Conservation (phyloP, 2,888 invertebrate genomes). For the Thumatha senex region DNA sequence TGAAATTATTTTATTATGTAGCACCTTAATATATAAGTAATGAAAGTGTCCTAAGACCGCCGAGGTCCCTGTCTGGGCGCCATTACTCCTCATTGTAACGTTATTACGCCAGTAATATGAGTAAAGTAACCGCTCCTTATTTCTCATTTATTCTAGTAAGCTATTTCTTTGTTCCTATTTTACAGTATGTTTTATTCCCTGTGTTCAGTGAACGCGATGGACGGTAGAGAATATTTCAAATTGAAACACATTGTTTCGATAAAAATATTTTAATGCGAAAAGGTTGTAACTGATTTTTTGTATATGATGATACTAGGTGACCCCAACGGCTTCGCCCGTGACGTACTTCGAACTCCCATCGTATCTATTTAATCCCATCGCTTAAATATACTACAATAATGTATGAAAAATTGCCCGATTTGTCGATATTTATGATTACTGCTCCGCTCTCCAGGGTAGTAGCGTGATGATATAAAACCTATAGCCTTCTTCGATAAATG, state of each 20-base stretch:
- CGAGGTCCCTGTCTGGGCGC: conserved; percentile 29
- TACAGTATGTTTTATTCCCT: conserved; percentile 15
- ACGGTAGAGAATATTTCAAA: not conserved
- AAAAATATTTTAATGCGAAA: not conserved
- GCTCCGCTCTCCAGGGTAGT: too few relatives aligned
- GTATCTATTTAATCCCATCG: too few relatives aligned
- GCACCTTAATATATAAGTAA: conserved; percentile 25
- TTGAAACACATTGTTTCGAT: not conserved
- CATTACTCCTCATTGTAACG: conserved; percentile 36
- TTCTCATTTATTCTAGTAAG: conserved; percentile 36
- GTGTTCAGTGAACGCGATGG: conserved; percentile 3
- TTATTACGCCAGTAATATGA: conserved; percentile 34
- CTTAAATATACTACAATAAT: too few relatives aligned
- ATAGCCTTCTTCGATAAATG: too few relatives aligned
- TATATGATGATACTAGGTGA: too few relatives aligned
- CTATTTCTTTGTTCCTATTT: conserved; percentile 21
- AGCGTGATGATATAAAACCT: too few relatives aligned
- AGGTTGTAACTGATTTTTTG: not conserved
- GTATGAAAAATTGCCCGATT: too few relatives aligned
- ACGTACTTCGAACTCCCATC: too few relatives aligned
- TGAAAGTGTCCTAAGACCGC: conserved; percentile 22
- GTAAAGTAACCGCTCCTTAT: conserved; percentile 29
- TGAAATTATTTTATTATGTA: too few relatives aligned
- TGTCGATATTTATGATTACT: too few relatives aligned
- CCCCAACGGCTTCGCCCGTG: too few relatives aligned